These are phyloP conservation scores for Rhodeus uyekii DNA, from an alignment of 2,797 vertebrate species.

Conservation along the genomic window DNA sequence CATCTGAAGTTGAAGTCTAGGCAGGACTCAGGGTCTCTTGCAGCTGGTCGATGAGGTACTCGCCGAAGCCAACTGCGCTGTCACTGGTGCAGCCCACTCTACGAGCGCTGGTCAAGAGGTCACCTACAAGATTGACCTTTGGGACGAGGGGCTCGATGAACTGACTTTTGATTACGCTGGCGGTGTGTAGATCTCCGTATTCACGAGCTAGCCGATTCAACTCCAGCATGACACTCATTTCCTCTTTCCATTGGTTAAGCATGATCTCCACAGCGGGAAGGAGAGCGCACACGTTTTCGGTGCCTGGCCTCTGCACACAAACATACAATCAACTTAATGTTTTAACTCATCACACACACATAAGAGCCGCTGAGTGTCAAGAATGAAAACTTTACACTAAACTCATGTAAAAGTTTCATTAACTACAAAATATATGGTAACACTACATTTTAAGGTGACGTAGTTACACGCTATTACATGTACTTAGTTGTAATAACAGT, in stretches of 20 bases:
- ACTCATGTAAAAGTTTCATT: background rate
- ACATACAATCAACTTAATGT: background rate
- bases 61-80: slow-evolving; percentile 69
- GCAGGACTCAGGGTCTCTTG: slow-evolving; percentile 67
- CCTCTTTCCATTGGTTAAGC: slow-evolving; percentile 74
- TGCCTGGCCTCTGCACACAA: slow-evolving; percentile 70
- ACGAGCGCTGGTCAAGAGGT: slow-evolving; percentile 73
- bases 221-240: slow-evolving; percentile 71
- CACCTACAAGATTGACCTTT: slow-evolving; percentile 74
- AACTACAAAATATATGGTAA: background rate
- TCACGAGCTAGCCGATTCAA: slow-evolving; percentile 69
- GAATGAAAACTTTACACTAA: background rate
- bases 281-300: slow-evolving; percentile 62
- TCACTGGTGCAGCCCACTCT: slow-evolving; percentile 70
- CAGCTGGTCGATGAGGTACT: slow-evolving; percentile 76
- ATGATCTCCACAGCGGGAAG: slow-evolving; percentile 74
- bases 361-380: background rate
- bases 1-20: slow-evolving; percentile 21
- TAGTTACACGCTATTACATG: no score
- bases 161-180: slow-evolving; percentile 68
- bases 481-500: background rate
- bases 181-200: slow-evolving; percentile 60
- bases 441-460: background rate
- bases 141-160: slow-evolving; percentile 70
- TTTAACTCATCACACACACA: background rate